Evolutionary conservation across 2,888 invertebrate genomes (phyloP).

Genomic region (Aspidiotus rigidus): DNA sequence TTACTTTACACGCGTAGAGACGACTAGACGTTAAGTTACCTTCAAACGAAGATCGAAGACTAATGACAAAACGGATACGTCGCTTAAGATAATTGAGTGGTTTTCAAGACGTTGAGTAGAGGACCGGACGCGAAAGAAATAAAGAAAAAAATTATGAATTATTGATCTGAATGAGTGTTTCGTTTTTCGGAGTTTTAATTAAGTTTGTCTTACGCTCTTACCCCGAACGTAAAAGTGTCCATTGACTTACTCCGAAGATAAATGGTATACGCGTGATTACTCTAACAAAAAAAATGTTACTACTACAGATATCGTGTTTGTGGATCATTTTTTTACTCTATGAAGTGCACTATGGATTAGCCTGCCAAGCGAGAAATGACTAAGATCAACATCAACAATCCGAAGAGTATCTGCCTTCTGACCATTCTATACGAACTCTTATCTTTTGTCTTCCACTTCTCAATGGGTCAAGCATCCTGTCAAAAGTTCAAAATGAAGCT

Average conservation of each 20-base stretch:
- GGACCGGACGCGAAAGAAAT: neutral
- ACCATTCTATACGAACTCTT: no score
- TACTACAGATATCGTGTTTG: neutral
- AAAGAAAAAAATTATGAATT: neutral
- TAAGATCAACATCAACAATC: no score
- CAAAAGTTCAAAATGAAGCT: no score
- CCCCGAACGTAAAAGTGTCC: neutral
- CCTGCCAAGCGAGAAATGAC: no score
- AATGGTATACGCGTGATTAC: neutral
- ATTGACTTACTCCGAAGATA: neutral
- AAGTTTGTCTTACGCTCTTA: neutral
- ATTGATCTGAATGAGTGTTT: neutral
- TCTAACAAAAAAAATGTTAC: neutral
- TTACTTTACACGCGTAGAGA: slow-evolving; percentile 1
- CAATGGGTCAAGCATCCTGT: no score
- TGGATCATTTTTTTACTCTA: neutral
- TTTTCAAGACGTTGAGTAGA: slow-evolving; percentile 4
- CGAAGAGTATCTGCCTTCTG: no score
- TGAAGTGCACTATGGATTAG: no score
- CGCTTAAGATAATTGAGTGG: slow-evolving; percentile 4
- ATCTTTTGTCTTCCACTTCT: no score
- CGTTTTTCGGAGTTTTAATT: neutral
- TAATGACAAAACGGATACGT: slow-evolving; percentile 4
- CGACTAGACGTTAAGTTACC: slow-evolving; percentile 4
- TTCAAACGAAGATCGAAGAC: slow-evolving; percentile 1